phyloP scores from a whole-genome alignment of 2,888 invertebrate species.

The Linnaemya tessellans region DNA sequence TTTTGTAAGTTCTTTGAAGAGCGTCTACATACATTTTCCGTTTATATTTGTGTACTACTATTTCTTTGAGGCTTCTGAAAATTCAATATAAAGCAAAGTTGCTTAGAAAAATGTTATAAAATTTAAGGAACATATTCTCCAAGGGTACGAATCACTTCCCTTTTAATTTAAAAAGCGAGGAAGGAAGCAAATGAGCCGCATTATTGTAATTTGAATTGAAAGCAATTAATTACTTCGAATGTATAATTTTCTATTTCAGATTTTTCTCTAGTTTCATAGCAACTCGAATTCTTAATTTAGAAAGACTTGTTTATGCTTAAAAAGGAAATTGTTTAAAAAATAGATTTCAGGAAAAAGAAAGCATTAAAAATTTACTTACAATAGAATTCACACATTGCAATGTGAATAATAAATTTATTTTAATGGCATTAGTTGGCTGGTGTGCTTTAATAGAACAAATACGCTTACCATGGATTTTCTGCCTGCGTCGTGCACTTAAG shows the following conservation, averaged over 20 bases:
- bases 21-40: too few species aligned
- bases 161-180: too few species aligned
- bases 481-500: not conserved
- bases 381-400: slow-evolving; percentile 38
- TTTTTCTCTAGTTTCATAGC: not conserved
- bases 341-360: slow-evolving; percentile 29
- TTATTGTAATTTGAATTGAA: too few species aligned
- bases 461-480: slow-evolving; percentile 8
- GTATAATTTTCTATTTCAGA: not conserved
- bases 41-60: too few species aligned
- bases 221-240: not conserved
- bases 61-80: too few species aligned
- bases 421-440: slow-evolving; percentile 5
- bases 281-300: slow-evolving; percentile 41
- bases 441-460: slow-evolving; percentile 11
- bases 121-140: too few species aligned
- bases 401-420: slow-evolving; percentile 22
- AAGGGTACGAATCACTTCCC: too few species aligned
- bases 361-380: slow-evolving; percentile 31
- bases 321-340: slow-evolving; percentile 4
- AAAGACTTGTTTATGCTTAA: too few species aligned
- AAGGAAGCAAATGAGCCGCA: too few species aligned
- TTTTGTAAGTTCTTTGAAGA: too few species aligned
- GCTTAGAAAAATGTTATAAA: too few species aligned
- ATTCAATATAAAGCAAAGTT: too few species aligned